These are phyloP conservation scores for Calephelis perditalis DNA, from an alignment of 2,888 invertebrate species.

Conservation along the genomic window DNA sequence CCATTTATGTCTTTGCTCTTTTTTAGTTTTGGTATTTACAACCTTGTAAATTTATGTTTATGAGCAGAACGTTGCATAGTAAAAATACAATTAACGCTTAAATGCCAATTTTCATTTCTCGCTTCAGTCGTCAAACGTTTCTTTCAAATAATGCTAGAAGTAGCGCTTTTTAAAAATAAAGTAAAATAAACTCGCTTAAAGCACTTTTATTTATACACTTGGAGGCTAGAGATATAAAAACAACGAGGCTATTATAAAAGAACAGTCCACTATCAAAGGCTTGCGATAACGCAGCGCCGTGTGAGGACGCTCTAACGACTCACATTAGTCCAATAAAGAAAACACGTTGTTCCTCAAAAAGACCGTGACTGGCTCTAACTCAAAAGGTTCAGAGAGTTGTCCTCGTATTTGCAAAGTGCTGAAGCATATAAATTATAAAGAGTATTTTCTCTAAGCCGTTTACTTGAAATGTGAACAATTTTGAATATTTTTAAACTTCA, in stretches of 20 bases:
- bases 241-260: background rate
- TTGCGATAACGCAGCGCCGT: slow-evolving; percentile 7
- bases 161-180: background rate
- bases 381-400: slow-evolving; percentile 9
- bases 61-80: no score
- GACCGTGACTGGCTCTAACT: slow-evolving; percentile 12
- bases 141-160: background rate
- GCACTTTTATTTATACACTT: background rate
- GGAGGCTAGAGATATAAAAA: no score
- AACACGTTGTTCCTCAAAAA: slow-evolving; percentile 11
- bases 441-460: slow-evolving; percentile 11
- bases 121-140: background rate
- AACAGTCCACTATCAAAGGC: slow-evolving; percentile 9
- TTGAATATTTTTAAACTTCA: slow-evolving; percentile 9
- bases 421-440: slow-evolving; percentile 13
- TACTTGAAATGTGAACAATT: slow-evolving; percentile 5
- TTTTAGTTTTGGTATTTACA: no score
- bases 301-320: slow-evolving; percentile 8
- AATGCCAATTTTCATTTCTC: background rate
- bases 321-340: slow-evolving; percentile 12
- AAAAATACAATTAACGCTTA: no score
- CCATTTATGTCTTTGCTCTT: no score
- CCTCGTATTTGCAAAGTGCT: slow-evolving; percentile 10
- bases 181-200: background rate
- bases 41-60: no score